Conservation (phyloP, 2,797 vertebrate genomes). For the Acanthopagrus latus region DNA sequence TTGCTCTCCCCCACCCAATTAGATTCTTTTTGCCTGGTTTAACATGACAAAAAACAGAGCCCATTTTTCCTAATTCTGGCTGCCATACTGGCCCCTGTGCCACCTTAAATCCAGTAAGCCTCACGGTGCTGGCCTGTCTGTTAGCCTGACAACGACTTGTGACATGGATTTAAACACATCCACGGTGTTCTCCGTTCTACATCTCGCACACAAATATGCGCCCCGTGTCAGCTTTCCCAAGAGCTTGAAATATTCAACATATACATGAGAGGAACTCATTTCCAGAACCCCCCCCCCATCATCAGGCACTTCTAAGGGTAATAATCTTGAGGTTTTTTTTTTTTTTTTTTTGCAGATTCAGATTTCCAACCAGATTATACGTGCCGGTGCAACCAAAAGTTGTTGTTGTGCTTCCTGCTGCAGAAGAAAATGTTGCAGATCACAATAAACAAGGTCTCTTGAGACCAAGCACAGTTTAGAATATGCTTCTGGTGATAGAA, state of each 20-base stretch:
- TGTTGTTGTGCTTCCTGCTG: constrained; percentile 15
- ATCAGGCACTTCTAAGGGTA: constrained; percentile 19
- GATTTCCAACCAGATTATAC: constrained; percentile 18
- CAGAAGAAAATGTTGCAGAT: constrained; percentile 10
- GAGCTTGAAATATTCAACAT: constrained; percentile 80
- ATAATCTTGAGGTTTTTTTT: neutral
- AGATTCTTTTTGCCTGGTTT: constrained; percentile 84
- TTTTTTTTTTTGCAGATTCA: neutral
- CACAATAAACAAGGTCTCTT: constrained; percentile 21
- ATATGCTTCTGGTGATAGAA: constrained; percentile 25
- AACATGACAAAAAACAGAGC: constrained; percentile 86
- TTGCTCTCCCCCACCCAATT: constrained; percentile 84
- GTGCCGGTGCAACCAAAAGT: constrained; percentile 5
- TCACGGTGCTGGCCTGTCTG: constrained; percentile 69
- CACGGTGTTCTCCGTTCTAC: constrained; percentile 74
- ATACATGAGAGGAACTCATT: constrained; percentile 75
- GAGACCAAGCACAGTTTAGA: constrained; percentile 6
- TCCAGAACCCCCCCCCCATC: constrained; percentile 58
- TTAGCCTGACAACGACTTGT: constrained; percentile 84
- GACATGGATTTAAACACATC: constrained; percentile 82
- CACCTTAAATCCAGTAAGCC: constrained; percentile 78
- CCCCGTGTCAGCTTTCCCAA: constrained; percentile 75
- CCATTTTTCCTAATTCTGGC: constrained; percentile 83
- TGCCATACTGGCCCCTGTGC: constrained; percentile 66
- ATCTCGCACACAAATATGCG: constrained; percentile 70